Conservation (phyloP, 2,113 vertebrate genomes). For the Lamprotornis superbus region DNA sequence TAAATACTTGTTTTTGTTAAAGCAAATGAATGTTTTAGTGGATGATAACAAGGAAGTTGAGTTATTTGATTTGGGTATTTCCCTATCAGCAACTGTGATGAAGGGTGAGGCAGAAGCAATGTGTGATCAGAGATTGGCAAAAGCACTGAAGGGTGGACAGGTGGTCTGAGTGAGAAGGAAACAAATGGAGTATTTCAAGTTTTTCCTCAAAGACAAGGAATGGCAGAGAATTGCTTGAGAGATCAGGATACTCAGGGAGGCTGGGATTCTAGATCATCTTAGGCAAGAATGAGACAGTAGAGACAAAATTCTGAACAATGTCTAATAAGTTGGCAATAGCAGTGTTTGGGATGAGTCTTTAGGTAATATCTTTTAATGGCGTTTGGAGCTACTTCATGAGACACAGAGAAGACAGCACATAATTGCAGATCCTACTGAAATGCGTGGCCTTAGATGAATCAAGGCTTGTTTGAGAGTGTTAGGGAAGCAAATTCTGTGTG, state of each 20-base stretch:
- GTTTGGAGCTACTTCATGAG: not conserved
- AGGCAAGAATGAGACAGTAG: not conserved
- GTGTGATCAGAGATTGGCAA: not conserved
- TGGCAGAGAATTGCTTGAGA: not conserved
- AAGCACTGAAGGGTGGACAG: not conserved
- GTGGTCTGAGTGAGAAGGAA: not conserved
- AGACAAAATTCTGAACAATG: not conserved
- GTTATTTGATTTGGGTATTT: not conserved
- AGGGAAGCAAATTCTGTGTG: not conserved
- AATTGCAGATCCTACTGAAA: not conserved
- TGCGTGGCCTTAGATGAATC: accelerated
- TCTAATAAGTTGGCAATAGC: not conserved
- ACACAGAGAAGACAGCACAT: not conserved
- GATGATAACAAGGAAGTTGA: not conserved
- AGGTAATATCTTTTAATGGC: not conserved
- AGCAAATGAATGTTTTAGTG: not conserved
- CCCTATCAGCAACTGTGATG: not conserved
- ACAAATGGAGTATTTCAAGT: not conserved
- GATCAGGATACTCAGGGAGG: not conserved
- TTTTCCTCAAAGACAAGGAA: not conserved
- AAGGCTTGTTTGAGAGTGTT: not conserved
- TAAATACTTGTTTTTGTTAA: not conserved
- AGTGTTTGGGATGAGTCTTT: not conserved
- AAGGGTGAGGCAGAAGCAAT: not conserved
- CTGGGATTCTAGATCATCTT: not conserved